Conservation (phyloP, 2,888 invertebrate species). For the Drosophila limbata region DNA sequence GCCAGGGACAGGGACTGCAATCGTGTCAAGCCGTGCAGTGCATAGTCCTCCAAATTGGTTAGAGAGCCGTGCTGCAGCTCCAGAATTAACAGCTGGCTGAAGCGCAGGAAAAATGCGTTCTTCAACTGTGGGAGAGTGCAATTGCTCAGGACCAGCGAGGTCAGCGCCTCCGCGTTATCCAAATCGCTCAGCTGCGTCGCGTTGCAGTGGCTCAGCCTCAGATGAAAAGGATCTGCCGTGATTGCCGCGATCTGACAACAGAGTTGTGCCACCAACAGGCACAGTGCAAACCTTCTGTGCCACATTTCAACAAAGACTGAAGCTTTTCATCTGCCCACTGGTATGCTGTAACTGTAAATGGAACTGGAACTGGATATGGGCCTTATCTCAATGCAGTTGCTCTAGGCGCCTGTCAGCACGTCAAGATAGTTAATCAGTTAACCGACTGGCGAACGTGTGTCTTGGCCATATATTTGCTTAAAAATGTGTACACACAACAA, state of each 20-base stretch:
- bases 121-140: constrained; percentile 76
- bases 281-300: constrained; percentile 31
- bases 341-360: constrained; percentile 31
- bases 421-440: constrained; percentile 74
- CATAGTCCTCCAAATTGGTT: constrained; percentile 71
- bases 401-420: constrained; percentile 53
- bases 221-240: constrained; percentile 27
- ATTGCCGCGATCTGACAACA: constrained; percentile 4
- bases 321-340: not conserved
- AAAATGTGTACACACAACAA: constrained; percentile 25
- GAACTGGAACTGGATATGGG: constrained; percentile 10
- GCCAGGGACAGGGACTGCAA: constrained; percentile 78
- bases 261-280: constrained; percentile 10
- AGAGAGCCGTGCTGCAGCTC: constrained; percentile 79
- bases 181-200: constrained; percentile 46
- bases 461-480: constrained; percentile 59
- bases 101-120: constrained; percentile 80
- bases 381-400: constrained; percentile 74
- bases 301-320: constrained; percentile 53
- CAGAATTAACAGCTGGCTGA: constrained; percentile 66
- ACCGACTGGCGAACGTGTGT: constrained; percentile 40
- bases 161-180: constrained; percentile 34
- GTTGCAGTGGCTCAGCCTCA: constrained; percentile 61
- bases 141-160: constrained; percentile 67
- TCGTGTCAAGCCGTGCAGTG: constrained; percentile 78